phyloP scores from a whole-genome alignment of 2,888 invertebrate genomes.

The Galerucella nymphaeae region DNA sequence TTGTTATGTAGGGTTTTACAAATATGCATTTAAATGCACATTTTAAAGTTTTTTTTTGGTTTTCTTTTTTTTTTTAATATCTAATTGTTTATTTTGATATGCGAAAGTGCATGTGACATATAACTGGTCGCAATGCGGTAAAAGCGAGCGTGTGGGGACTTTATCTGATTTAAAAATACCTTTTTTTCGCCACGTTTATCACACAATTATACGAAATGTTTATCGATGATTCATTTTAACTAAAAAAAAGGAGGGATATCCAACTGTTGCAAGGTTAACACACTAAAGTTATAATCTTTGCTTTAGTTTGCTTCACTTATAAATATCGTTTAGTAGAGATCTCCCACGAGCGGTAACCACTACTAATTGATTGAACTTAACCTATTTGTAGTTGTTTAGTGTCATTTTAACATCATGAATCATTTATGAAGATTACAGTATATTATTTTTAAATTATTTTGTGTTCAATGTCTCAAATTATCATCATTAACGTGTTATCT shows the following conservation, averaged over 20 bases:
- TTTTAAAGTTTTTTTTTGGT: too few relatives aligned
- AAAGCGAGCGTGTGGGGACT: too few relatives aligned
- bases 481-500: neutral
- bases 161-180: too few relatives aligned
- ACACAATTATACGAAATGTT: neutral
- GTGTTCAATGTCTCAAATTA: neutral
- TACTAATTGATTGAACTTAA: neutral
- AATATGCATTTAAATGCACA: too few relatives aligned
- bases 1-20: too few relatives aligned
- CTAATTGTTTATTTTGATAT: too few relatives aligned
- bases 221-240: constrained; percentile 2
- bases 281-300: neutral
- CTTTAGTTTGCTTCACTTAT: constrained; percentile 8
- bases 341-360: neutral
- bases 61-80: too few relatives aligned
- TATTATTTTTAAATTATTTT: constrained; percentile 9
- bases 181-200: neutral
- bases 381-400: constrained; percentile 2
- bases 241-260: neutral
- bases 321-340: neutral
- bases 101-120: too few relatives aligned
- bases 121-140: too few relatives aligned
- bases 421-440: constrained; percentile 1
- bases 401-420: constrained; percentile 13
- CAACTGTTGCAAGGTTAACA: neutral